Evolutionary conservation across 2,797 vertebrate genomes (phyloP).

Genomic region (Tenualosa thibaudeaui): DNA sequence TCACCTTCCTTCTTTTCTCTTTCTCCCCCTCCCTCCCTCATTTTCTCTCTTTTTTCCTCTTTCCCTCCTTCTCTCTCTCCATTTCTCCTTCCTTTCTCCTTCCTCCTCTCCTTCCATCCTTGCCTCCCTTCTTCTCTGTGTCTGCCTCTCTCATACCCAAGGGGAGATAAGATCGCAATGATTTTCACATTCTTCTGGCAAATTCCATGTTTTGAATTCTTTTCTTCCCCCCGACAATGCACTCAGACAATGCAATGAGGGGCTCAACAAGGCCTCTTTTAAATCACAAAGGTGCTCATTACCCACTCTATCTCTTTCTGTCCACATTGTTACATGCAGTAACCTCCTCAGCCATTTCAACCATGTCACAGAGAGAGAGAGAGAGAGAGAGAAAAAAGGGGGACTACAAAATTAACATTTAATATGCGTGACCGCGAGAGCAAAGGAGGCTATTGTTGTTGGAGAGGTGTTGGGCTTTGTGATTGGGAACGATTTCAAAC

Average conservation of each 20-base stretch:
- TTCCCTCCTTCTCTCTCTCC: slow-evolving; percentile 23
- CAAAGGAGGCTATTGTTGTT: slow-evolving; percentile 37
- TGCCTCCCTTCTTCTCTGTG: slow-evolving; percentile 12
- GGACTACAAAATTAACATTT: slow-evolving; percentile 47
- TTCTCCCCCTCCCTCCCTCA: background rate
- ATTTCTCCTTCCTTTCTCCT: slow-evolving; percentile 5
- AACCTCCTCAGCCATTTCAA: slow-evolving; percentile 47
- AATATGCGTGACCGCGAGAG: slow-evolving; percentile 42
- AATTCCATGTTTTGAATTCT: background rate
- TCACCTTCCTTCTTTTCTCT: slow-evolving; percentile 8
- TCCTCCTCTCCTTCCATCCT: background rate
- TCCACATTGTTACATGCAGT: slow-evolving; percentile 37
- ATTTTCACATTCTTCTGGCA: background rate
- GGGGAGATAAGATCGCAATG: background rate
- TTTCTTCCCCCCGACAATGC: background rate
- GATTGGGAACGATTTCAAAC: slow-evolving; percentile 64
- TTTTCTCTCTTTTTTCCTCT: background rate
- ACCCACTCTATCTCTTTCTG: slow-evolving; percentile 21
- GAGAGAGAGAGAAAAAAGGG: background rate
- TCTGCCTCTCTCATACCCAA: background rate
- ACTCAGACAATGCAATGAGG: slow-evolving; percentile 23
- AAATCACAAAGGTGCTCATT: slow-evolving; percentile 33
- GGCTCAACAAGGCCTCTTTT: slow-evolving; percentile 18
- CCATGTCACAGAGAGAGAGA: slow-evolving; percentile 29
- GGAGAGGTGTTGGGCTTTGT: slow-evolving; percentile 60